A percentile compares a stretch with the other conserved stretches of the same genome.
Conservation (phyloP, 2,797 vertebrate genomes). For the Lacerta viridis region DNA sequence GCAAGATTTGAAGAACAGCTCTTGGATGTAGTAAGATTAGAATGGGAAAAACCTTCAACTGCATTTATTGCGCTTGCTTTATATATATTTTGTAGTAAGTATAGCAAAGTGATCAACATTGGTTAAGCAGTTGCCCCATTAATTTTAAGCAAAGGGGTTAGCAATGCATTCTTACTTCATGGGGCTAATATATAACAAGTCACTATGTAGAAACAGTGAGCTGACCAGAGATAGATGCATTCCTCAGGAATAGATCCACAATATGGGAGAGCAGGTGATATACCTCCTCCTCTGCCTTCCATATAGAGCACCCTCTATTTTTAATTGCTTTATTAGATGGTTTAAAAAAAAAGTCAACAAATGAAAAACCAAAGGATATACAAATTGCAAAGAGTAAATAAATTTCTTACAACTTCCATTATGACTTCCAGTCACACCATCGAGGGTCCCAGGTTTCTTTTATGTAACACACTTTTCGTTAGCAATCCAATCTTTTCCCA, state of each 20-base stretch:
- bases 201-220: neutral
- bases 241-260: neutral
- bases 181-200: neutral
- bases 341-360: too few species aligned
- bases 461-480: too few species aligned
- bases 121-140: neutral
- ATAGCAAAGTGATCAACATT: neutral
- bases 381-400: too few species aligned
- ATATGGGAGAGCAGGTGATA: neutral
- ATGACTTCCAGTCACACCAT: too few species aligned
- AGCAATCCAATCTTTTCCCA: too few species aligned
- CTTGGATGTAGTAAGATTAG: neutral
- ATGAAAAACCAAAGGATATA: too few species aligned
- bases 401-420: too few species aligned
- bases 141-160: slow-evolving; percentile 19
- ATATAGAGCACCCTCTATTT: neutral
- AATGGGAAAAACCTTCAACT: neutral
- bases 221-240: neutral
- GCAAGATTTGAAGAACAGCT: neutral
- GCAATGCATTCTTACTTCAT: neutral
- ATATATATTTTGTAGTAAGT: neutral
- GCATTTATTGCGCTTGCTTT: neutral
- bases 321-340: too few species aligned
- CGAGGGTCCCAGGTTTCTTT: too few species aligned
- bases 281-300: too few species aligned